Evolutionary conservation across 2,888 invertebrate genomes (phyloP).

Genomic region (Oxycera nigricornis): DNA sequence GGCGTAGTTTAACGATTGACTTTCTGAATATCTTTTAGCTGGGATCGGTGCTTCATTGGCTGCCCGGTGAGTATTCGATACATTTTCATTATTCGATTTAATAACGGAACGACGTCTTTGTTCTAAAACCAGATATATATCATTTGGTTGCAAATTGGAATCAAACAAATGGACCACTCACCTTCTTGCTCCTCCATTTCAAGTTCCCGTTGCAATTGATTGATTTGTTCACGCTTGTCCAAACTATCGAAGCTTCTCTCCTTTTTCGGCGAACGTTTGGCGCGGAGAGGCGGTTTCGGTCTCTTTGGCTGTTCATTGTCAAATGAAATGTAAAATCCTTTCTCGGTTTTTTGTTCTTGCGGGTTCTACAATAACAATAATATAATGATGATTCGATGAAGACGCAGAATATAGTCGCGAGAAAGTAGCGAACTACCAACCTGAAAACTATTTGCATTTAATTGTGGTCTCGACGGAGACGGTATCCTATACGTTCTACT

Average conservation of each 20-base stretch:
- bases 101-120: slow-evolving; percentile 46
- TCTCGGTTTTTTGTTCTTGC: slow-evolving; percentile 67
- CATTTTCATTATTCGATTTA: slow-evolving; percentile 38
- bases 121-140: slow-evolving; percentile 45
- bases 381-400: not conserved
- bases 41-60: slow-evolving; percentile 34
- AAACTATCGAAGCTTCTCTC: slow-evolving; percentile 63
- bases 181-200: slow-evolving; percentile 59
- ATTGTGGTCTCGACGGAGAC: slow-evolving; percentile 81
- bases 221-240: slow-evolving; percentile 57
- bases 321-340: slow-evolving; percentile 93
- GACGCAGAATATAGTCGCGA: not conserved
- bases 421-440: slow-evolving; percentile 48
- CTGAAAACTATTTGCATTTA: slow-evolving; percentile 76
- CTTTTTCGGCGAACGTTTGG: slow-evolving; percentile 81
- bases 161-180: too few species aligned
- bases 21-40: slow-evolving; percentile 45
- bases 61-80: slow-evolving; percentile 34
- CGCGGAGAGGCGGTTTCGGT: slow-evolving; percentile 85
- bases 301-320: slow-evolving; percentile 87
- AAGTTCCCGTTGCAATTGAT: slow-evolving; percentile 63
- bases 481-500: slow-evolving; percentile 88
- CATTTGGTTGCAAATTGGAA: too few species aligned
- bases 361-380: slow-evolving; percentile 54
- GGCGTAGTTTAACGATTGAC: slow-evolving; percentile 38